Evolutionary conservation across 1,140 invertebrate species (phyloP).

Genomic region (Lepidurus arcticus): DNA sequence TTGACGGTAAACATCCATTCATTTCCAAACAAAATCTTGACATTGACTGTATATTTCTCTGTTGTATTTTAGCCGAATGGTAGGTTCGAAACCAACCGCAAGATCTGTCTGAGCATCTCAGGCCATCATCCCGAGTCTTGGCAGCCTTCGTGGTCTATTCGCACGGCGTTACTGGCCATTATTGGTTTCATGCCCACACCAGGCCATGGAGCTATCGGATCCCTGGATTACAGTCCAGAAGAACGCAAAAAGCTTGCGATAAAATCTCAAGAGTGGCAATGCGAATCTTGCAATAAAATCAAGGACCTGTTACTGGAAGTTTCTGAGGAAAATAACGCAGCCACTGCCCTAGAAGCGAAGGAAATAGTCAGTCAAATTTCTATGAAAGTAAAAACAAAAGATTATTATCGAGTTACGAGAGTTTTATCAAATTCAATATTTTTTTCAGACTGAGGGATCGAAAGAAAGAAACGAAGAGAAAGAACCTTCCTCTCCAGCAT

Average conservation of each 20-base stretch:
- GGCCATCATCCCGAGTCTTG: constrained; percentile 96
- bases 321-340: constrained; percentile 28
- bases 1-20: constrained; percentile 62
- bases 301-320: constrained; percentile 28
- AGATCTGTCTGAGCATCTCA: constrained; percentile 94
- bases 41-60: constrained; percentile 23
- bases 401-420: not conserved
- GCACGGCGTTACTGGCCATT: constrained; percentile 84
- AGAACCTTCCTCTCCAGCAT: not conserved
- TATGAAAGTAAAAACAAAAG: constrained; percentile 32
- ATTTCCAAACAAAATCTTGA: constrained; percentile 9
- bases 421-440: not conserved
- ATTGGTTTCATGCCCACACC: constrained; percentile 92
- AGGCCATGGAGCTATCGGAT: constrained; percentile 81
- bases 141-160: constrained; percentile 94
- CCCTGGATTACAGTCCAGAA: constrained; percentile 75
- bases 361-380: constrained; percentile 32
- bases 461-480: not conserved
- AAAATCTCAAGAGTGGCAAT: constrained; percentile 44
- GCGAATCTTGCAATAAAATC: constrained; percentile 29
- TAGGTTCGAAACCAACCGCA: constrained; percentile 87
- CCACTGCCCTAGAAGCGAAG: constrained; percentile 28
- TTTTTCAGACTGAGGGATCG: not conserved
- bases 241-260: constrained; percentile 75
- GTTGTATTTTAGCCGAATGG: constrained; percentile 74